These are phyloP conservation scores for Halesus radiatus DNA, from an alignment of 1,140 invertebrate genomes.

Conservation along the genomic window DNA sequence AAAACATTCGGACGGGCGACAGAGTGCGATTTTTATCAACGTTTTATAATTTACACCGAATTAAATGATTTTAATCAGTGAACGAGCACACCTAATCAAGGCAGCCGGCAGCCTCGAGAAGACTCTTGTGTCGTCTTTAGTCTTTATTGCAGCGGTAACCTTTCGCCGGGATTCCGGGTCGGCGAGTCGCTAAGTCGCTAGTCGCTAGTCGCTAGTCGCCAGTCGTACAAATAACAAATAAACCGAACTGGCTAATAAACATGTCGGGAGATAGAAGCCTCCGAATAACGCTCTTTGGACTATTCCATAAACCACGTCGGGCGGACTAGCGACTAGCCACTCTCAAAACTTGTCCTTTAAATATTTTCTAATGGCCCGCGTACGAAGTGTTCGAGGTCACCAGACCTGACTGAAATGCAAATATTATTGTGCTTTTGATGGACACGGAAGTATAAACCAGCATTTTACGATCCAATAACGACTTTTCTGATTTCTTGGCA, in stretches of 20 bases:
- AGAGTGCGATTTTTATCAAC: no score
- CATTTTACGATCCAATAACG: conserved; percentile 21
- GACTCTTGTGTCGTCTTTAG: no score
- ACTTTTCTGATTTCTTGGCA: conserved; percentile 2
- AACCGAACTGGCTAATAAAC: conserved; percentile 29
- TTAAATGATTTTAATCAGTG: no score
- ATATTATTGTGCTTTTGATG: conserved; percentile 19
- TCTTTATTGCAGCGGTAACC: no score
- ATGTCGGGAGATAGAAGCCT: conserved; percentile 14
- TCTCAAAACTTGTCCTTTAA: conserved; percentile 31
- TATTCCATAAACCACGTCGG: conserved; percentile 36
- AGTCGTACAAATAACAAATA: conserved; percentile 13
- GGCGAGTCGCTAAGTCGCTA: no score
- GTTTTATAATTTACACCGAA: no score
- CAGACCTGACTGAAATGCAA: conserved; percentile 15
- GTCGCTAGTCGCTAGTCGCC: no score
- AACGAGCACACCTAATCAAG: no score
- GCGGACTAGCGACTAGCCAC: no score
- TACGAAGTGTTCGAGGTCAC: not conserved
- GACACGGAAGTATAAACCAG: not conserved
- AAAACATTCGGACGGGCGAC: no score
- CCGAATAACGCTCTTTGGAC: not conserved
- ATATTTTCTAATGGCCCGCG: conserved; percentile 33
- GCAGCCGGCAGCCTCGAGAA: no score
- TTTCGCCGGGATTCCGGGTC: no score